Percentiles rank a stretch among this genome's conserved stretches.
Evolutionary conservation across 2,888 invertebrate genomes (phyloP).

Genomic region (Deilephila elpenor): DNA sequence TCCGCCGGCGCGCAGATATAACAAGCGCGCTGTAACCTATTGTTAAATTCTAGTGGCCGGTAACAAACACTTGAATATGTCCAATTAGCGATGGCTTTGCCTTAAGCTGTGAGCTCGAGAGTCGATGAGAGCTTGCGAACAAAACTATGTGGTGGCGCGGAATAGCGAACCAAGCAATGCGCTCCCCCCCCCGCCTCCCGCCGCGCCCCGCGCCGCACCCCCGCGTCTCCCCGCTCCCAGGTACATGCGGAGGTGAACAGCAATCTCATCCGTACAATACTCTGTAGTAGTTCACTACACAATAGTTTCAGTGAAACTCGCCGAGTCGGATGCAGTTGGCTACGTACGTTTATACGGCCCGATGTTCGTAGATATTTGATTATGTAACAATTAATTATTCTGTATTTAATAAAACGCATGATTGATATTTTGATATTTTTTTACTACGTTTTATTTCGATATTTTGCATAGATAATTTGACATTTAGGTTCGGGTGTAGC

Average conservation of each 20-base stretch:
- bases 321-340: conserved; percentile 43
- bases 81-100: conserved; percentile 69
- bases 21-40: conserved; percentile 44
- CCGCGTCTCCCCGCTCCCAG: conserved; percentile 48
- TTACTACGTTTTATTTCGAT: no score
- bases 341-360: conserved; percentile 29
- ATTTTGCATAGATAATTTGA: no score
- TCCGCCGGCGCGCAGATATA: conserved; percentile 39
- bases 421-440: background rate
- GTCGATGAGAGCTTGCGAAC: conserved; percentile 74
- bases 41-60: conserved; percentile 55
- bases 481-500: no score
- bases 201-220: conserved; percentile 43
- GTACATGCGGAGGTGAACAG: conserved; percentile 67
- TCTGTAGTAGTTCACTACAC: conserved; percentile 55
- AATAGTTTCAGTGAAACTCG: conserved; percentile 59
- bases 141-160: conserved; percentile 75
- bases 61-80: conserved; percentile 63
- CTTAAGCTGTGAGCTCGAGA: conserved; percentile 69
- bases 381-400: conserved; percentile 23
- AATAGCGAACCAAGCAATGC: conserved; percentile 69
- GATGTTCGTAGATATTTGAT: conserved; percentile 32
- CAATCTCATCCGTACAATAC: conserved; percentile 72
- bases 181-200: conserved; percentile 39
- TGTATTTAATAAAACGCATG: background rate